Evolutionary conservation across 2,113 vertebrate genomes (phyloP).

Genomic region (Manacus vitellinus): DNA sequence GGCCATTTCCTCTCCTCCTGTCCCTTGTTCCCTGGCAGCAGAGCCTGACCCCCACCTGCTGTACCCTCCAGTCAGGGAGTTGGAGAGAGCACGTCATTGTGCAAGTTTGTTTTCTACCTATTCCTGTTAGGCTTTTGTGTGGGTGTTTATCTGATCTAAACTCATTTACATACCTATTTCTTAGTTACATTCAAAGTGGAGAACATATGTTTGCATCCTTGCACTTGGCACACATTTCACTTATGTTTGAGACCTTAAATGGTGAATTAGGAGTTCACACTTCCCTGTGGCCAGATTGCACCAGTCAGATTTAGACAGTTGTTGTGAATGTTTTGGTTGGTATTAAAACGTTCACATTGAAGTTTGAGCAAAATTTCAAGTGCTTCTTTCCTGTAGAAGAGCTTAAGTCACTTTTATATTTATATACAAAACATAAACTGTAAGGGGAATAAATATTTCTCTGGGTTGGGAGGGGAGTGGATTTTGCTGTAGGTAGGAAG

Average conservation of each 20-base stretch:
- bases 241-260: background rate
- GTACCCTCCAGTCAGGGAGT: background rate
- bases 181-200: background rate
- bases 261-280: background rate
- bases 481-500: background rate
- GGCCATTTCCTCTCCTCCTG: rapidly evolving
- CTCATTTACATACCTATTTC: background rate
- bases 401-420: background rate
- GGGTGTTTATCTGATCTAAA: background rate
- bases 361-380: background rate
- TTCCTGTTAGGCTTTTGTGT: background rate
- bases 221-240: background rate
- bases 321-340: background rate
- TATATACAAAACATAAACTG: background rate
- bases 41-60: rapidly evolving
- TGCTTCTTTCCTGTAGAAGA: background rate
- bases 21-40: background rate
- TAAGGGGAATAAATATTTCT: background rate
- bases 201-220: background rate
- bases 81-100: background rate
- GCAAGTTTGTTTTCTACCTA: background rate
- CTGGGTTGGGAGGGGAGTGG: background rate
- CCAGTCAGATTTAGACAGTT: background rate
- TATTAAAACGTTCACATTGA: background rate
- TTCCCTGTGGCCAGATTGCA: background rate